Conservation (phyloP, 1,140 invertebrate genomes). For the Drosophila navojoa region DNA sequence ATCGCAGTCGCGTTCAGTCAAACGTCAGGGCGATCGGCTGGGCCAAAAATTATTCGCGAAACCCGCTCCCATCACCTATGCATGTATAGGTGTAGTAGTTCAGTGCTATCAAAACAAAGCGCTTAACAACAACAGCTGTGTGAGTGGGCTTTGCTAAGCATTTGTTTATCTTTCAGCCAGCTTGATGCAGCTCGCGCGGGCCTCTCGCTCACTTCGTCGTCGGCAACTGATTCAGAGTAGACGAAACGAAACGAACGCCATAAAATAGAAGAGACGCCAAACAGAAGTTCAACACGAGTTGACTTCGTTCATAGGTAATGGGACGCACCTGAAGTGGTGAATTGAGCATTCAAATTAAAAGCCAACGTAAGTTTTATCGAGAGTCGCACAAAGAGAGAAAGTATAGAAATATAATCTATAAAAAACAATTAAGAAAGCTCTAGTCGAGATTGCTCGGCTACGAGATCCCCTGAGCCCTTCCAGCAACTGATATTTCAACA, state of each 20-base stretch:
- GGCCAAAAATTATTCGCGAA: slow-evolving; percentile 47
- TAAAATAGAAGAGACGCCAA: slow-evolving; percentile 30
- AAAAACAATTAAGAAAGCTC: too few species aligned
- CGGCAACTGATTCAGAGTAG: slow-evolving; percentile 22
- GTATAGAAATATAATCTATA: too few species aligned
- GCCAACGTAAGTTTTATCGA: not conserved
- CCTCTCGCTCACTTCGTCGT: slow-evolving; percentile 17
- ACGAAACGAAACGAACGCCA: not conserved
- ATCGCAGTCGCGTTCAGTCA: slow-evolving; percentile 27
- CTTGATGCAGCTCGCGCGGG: slow-evolving; percentile 7
- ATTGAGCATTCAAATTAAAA: slow-evolving; percentile 9
- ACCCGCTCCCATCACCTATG: slow-evolving; percentile 46
- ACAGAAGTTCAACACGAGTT: slow-evolving; percentile 23
- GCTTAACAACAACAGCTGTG: slow-evolving; percentile 14
- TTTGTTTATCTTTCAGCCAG: slow-evolving; percentile 49
- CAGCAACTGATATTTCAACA: too few species aligned
- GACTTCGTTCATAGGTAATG: not conserved
- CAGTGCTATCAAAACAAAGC: slow-evolving; percentile 28
- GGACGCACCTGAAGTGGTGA: slow-evolving; percentile 28
- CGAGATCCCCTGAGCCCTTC: too few species aligned
- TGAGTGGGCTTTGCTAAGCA: slow-evolving; percentile 1
- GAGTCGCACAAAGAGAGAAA: too few species aligned
- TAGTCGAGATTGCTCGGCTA: too few species aligned
- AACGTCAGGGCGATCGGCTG: slow-evolving; percentile 29
- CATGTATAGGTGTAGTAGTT: slow-evolving; percentile 13